Base-by-base conservation (phyloP, 2,888 invertebrate species). In the Labia minor region DNA sequence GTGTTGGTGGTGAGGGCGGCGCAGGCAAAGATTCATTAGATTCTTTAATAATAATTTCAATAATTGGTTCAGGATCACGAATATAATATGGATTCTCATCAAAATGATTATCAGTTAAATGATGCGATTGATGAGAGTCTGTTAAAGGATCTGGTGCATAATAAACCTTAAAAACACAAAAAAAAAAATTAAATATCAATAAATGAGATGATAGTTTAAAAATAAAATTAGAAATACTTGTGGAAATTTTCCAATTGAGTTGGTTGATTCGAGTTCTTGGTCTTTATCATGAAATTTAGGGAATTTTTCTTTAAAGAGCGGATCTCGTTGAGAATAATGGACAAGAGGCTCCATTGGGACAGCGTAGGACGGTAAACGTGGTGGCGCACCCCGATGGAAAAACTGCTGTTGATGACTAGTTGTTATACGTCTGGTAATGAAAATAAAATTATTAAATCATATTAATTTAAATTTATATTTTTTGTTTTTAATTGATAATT, bases 11-110 rank as follows among this genome's bases (percentile, higher is more conserved):
- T 1, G 70, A 68, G 19, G 72, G 72, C 2, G 83, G 82, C 1
- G 88, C 83, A 1, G 91, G 87, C 1, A 91, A 75, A 0, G 89
- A 83, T 73, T 91, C 89, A 74, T 93, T 93, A 0, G 92, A 91
- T 76, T 93, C 92, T 74, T 91, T 92, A 65, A 93, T 92, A 69
- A 93, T 93, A 71, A 93, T 93, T 79, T 93, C 93, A 72, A 93
- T 93, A 19, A 93, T 93, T 3, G 92, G 92, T 74, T 92, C 92
- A 0, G 92, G 92, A 65, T 90, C 88, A 75, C 72, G 71, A 20
- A 72, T 72, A 4, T 71, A 72, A 61, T 64, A 65, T n/a, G 68
- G 62, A 11, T 37, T 26, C 10, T 66, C 68, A 2, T 64, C 62
- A 62, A 65, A 68, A 37, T 64, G 21, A 63, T 61, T 20, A 19